phyloP scores from a whole-genome alignment of 2,113 vertebrate genomes.

The Gobius niger region DNA sequence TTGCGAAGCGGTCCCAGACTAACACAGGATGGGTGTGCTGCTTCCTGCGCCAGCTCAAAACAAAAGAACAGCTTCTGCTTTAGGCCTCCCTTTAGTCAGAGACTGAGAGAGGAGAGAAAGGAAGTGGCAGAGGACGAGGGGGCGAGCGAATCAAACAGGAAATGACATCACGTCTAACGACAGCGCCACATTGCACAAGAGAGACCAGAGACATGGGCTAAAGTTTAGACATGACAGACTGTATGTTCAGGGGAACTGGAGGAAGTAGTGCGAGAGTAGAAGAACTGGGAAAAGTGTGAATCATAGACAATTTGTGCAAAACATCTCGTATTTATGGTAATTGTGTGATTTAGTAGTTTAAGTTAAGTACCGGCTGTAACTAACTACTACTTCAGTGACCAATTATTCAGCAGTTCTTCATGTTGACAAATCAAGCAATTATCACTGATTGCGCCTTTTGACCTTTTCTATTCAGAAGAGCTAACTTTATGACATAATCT shows the following conservation, averaged over 20 bases:
- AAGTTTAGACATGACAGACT: background rate
- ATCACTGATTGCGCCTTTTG: too few relatives aligned
- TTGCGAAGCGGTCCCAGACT: conserved; percentile 26
- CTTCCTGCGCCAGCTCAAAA: conserved; percentile 66
- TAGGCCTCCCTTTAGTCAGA: conserved; percentile 35
- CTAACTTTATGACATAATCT: too few relatives aligned
- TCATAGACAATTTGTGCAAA: too few relatives aligned
- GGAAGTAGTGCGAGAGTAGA: background rate
- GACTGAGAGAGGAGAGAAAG: conserved; percentile 64
- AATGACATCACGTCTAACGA: conserved; percentile 65
- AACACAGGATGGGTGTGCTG: conserved; percentile 75
- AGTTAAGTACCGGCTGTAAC: too few relatives aligned
- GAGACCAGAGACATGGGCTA: conserved; percentile 22
- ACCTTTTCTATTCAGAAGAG: too few relatives aligned
- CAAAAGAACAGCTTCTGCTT: conserved; percentile 67
- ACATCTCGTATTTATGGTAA: too few relatives aligned
- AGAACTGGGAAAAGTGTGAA: too few relatives aligned
- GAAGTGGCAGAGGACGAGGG: conserved; percentile 54
- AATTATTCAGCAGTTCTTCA: too few relatives aligned
- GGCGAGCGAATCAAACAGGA: conserved; percentile 54
- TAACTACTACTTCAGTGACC: too few relatives aligned
- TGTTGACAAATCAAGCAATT: too few relatives aligned
- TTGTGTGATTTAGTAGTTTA: too few relatives aligned
- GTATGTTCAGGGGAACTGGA: background rate
- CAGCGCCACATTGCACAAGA: conserved; percentile 26